Evolutionary conservation across 2,113 vertebrate genomes (phyloP), one percentile per base, ranked within the genome.

Genomic region (Scomber japonicus): DNA sequence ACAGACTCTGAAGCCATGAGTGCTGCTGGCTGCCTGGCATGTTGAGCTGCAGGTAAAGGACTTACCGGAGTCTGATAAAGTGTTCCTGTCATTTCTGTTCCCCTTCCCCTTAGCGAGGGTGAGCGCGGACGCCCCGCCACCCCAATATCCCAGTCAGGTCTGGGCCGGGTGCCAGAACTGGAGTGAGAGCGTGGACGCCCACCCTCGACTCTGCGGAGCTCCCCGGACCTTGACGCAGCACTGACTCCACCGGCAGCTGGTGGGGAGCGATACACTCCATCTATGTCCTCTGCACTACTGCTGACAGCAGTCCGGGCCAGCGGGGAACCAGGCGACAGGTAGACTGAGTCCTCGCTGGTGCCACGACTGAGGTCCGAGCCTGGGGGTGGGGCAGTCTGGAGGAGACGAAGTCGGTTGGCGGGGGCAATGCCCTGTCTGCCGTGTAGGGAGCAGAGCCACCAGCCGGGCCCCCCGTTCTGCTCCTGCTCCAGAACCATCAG

Each of bases 361-460:
- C 66, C 71, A 0, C 35, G 69, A 2, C 59, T 51, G 16, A 54
- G 24, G 14, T 91, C 89, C 3, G 75, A 71, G 44, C 84, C 86
- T 0, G 91, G 71, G 5, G 86, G 65, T 0, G 90, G 83, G 14
- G 90, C 88, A 0, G 92, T 94, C 57, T 94, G 94, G 7, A 98
- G 95, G 71, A 98, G 95, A 64, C 94, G 95, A 64, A 98, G 95
- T 64, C 97, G 92, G 89, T 98, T 98, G 70, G 96, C 97, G 0
- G 97, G 97, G 63, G 96, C 97, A 2, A 98, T 97, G 31, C 97
- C 97, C 88, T 97, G 96, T 40, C 96, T 94, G 10, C 97, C 97
- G 0, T 96, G 96, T 56, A 98, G 89, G 5, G 97, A 97, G 83
- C 97, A 98, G 11, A 97, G 95, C 97, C 97, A 98, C 91, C 97